Evolutionary conservation across 1,140 invertebrate species (phyloP), one percentile per base, ranked within the genome.

Genomic region (Belonocnema kinseyi): DNA sequence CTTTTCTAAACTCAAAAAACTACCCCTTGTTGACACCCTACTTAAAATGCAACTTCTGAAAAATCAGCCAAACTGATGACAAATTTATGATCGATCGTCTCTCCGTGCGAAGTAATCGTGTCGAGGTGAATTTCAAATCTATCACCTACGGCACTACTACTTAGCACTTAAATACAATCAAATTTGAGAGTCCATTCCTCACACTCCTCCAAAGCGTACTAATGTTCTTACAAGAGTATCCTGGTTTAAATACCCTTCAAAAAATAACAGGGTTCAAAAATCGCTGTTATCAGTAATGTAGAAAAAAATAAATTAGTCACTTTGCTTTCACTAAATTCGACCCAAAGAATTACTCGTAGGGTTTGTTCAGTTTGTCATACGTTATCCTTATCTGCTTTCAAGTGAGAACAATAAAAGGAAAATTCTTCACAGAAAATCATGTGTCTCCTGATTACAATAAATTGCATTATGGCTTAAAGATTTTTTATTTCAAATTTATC

Each of bases 61-160:
- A 17, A 54, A 10, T 54, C n/a, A 54, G 8, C 58, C 4, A 73
- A 53, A 21, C 14, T 73, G 40, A 52, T 54, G 17, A 74, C 46
- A 40, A 17, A 17, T 19, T 50, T 79, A 46, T 61, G 84, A 74
- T 76, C 11, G 16, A 75, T 76, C 80, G n/a, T 77, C 14, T 50
- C 85, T 77, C 77, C 85, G 33, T 85, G 80, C 77, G 80, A 90
- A 91, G 90, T 89, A 91, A 89, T 89, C 54, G 87, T 80, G 78
- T 78, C 85, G 78, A 86, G 86, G 88, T 90, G 88, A 91, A 84
- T 85, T 85, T 13, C 75, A 78, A 54, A 77, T 75, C 72, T 61
- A 89, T 91, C 89, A 88, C 88, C 89, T 89, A 90, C 87, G 89
- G 89, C 88, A 90, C 87, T 83, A 91, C 89, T 91, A 91, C 90